Conservation (phyloP, 2,797 vertebrate species). For the Silurus lanzhouensis region DNA sequence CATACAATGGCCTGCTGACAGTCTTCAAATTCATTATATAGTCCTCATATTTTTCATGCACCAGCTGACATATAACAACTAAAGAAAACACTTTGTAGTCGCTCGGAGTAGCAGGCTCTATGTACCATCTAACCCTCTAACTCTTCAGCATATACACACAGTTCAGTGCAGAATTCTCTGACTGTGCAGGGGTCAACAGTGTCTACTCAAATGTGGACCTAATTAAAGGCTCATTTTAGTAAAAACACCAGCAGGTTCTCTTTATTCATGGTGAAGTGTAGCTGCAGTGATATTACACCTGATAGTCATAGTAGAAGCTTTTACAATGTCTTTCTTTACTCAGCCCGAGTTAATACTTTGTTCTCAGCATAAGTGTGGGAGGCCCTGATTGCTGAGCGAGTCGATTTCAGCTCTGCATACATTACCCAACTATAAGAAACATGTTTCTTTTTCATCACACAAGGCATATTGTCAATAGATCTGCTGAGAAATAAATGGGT, state of each 20-base stretch:
- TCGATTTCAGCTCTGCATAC: conserved; percentile 43
- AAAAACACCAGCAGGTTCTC: conserved; percentile 20
- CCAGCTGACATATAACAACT: neutral
- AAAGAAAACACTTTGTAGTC: neutral
- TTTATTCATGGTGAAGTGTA: conserved; percentile 23
- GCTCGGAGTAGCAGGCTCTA: no score
- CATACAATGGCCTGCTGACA: conserved; percentile 15
- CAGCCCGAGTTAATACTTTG: conserved; percentile 52
- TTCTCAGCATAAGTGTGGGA: conserved; percentile 39
- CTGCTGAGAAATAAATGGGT: conserved; percentile 35
- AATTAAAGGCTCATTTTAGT: conserved; percentile 35
- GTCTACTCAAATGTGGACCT: conserved; percentile 19
- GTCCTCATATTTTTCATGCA: conserved; percentile 21
- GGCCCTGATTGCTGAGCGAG: conserved; percentile 43
- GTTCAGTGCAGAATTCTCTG: conserved; percentile 3
- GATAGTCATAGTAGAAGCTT: conserved; percentile 12
- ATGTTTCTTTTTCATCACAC: conserved; percentile 47
- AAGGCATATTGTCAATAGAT: conserved; percentile 45
- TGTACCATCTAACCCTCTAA: neutral
- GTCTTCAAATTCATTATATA: conserved; percentile 13
- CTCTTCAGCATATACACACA: conserved; percentile 2
- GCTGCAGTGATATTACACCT: conserved; percentile 2
- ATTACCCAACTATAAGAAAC: conserved; percentile 52
- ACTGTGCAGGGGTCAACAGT: neutral
- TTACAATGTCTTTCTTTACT: conserved; percentile 36